Evolutionary conservation across 1,140 invertebrate species (phyloP), one percentile per base, ranked within the genome.

Genomic region (Lycorma delicatula): DNA sequence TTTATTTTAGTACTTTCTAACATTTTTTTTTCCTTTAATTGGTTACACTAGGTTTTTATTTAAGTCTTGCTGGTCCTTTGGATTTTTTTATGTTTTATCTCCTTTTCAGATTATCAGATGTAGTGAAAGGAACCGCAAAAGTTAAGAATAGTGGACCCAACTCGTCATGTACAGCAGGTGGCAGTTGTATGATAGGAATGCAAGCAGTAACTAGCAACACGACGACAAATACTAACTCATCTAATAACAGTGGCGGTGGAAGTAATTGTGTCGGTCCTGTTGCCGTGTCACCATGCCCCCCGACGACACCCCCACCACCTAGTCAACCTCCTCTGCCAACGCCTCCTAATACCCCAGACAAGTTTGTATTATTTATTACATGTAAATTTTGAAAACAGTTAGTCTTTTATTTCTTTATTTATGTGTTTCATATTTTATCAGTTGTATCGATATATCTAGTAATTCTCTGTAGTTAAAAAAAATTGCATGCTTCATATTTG

Each of bases 81-180:
- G n/a, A n/a, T n/a, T n/a, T n/a, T n/a, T n/a, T 26, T 25, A 47
- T 20, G 2, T 12, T n/a, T n/a, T n/a, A n/a, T n/a, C n/a, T n/a
- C n/a, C 23, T 25, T 61, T 59, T 56, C 56, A 63, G 86, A 67
- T 72, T 90, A 62, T 83, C 88, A 3, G 88, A 91, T 71, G 86
- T 91, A 28, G 87, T 91, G 20, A 89, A 88, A 68, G 85, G 85
- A 57, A 85, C 81, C 28, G 81, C 80, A 20, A 84, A 83, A 66
- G 65, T 22, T 20, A 59, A 62, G 22, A 44, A 7, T 44, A 7
- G 13, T 34, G 6, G 29, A 13, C 6, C 6, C 13, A 34, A 13
- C 13, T 7, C 13, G 13, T 6, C 29, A 13, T 34, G 13, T 7
- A 13, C 13, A 13, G 6, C 6, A 7, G 6, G 13, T 7, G 6